Evolutionary conservation across 2,888 invertebrate genomes (phyloP).

Genomic region (Papilio demoleus): DNA sequence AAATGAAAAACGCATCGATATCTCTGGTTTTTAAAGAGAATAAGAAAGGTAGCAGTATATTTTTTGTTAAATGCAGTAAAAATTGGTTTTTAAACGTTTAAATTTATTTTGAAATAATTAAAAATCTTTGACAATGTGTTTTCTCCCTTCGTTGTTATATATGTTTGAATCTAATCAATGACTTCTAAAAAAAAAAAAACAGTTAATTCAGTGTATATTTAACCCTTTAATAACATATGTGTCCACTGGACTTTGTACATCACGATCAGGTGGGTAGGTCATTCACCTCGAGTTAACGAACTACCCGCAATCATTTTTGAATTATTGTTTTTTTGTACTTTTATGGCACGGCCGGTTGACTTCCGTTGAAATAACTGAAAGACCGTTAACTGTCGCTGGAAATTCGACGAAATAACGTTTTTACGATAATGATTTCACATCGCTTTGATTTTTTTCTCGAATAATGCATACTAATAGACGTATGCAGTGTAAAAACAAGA

Average conservation of each 20-base stretch:
- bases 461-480: neutral
- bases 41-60: neutral
- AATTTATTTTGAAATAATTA: no score
- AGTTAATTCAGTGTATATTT: no score
- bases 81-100: no score
- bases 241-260: no score
- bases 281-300: neutral
- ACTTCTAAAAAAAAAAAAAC: no score
- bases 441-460: neutral
- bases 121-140: no score
- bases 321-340: neutral
- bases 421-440: neutral
- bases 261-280: neutral
- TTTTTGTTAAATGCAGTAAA: no score
- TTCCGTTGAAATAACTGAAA: conserved; percentile 13
- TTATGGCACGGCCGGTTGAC: neutral
- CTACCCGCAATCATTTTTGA: neutral
- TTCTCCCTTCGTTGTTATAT: no score
- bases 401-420: neutral
- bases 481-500: neutral
- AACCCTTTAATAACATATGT: no score
- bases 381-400: conserved; percentile 3
- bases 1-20: neutral
- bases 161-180: no score
- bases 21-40: neutral